phyloP scores from a whole-genome alignment of 2,888 invertebrate species.

The Cheilosia urbana region DNA sequence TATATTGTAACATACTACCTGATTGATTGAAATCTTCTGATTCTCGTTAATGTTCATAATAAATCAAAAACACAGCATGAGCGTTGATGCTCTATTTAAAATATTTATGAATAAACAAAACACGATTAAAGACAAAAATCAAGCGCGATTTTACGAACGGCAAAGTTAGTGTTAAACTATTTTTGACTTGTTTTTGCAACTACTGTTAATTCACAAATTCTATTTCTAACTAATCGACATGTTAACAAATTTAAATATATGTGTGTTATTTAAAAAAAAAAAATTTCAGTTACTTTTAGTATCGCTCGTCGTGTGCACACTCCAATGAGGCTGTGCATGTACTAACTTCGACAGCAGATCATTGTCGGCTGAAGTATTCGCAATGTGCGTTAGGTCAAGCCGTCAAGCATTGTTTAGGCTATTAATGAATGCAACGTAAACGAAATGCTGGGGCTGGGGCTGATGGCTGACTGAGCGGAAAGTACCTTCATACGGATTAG shows the following conservation, averaged over 20 bases:
- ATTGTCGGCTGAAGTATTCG: constrained; percentile 82
- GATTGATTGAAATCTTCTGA: constrained; percentile 7
- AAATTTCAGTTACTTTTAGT: constrained; percentile 43
- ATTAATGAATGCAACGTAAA: constrained; percentile 35
- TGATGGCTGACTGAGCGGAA: not conserved
- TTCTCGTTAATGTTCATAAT: constrained; percentile 1
- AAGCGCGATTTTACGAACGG: not conserved
- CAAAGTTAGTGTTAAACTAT: not conserved
- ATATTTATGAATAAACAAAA: not conserved
- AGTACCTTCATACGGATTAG: not conserved
- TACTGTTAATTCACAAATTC: not conserved
- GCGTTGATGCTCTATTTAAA: not conserved
- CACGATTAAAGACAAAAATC: not conserved
- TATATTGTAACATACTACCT: constrained; percentile 21
- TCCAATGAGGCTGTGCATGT: constrained; percentile 84
- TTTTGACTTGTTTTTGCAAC: constrained; percentile 6
- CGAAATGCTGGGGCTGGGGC: not conserved
- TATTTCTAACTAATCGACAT: constrained; percentile 1
- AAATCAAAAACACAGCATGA: not conserved
- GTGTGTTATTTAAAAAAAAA: constrained; percentile 67
- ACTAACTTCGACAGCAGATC: constrained; percentile 82
- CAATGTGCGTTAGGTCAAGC: constrained; percentile 58
- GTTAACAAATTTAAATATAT: constrained; percentile 13
- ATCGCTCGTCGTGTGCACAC: constrained; percentile 82
- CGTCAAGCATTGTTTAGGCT: constrained; percentile 41